Base-by-base conservation (phyloP, 2,113 vertebrate species). In the Myrmecobius fasciatus region DNA sequence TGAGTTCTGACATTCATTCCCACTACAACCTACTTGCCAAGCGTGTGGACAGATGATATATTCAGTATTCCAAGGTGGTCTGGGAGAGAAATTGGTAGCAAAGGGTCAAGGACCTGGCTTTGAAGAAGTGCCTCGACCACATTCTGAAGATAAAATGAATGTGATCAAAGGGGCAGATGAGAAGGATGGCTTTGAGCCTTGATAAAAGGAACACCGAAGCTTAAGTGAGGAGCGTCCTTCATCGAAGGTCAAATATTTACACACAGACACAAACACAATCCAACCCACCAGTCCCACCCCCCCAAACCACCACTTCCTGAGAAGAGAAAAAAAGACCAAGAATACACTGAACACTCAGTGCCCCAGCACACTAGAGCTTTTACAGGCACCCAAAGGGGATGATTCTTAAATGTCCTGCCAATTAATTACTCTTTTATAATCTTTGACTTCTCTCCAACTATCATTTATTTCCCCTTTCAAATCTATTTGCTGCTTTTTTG, bases 91-190 rank as follows among this genome's bases (percentile, higher is more conserved):
- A n/a, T 89, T 95, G 46, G n/a, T 53, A 60, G 94, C 49, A 89
- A 46, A 91, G 54, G 43, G 52, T 43, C 67, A 49, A 93, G 94
- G 52, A 17, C 25, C 88, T 91, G 53, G 91, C 25, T 91, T 95
- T 83, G 53, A 2, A 52, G 31, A n/a, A 91, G 0, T 7, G 89
- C 89, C 89, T 26, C 24, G 3, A 2, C 3, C 26, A n/a, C 53
- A 83, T 48, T 56, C 90, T 67, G 67, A 52, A 24, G 56, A 26
- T 52, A 47, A 14, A 47, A 25, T 11, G 17, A 60, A 14, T 4
- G 14, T 9, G 48, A 91, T 89, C 48, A 91, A 53, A 53, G 47
- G 5, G 24, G 8, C 0, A 52, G 12, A 25, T 31, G 24, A 56
- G 53, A 51, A 52, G 51, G 48, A 31, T 47, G 11, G 3, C 7